Evolutionary conservation across 2,888 invertebrate species (phyloP), one percentile per base, ranked within the genome.

Genomic region (Drepanosiphum platanoidis): DNA sequence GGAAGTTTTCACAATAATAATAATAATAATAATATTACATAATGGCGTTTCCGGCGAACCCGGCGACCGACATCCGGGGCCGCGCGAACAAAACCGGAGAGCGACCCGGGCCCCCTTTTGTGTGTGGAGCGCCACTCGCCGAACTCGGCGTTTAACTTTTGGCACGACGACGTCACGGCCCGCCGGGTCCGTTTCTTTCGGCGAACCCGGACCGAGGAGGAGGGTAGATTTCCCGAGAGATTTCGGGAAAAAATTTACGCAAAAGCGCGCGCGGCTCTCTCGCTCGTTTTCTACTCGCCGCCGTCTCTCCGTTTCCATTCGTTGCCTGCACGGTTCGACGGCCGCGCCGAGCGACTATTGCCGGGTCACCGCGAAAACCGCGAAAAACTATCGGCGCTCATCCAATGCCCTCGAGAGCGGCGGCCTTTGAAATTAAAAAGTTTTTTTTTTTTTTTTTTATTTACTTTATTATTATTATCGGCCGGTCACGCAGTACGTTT

Each of bases 71-170:
- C 77, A 70, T 77, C 68, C 84, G 84, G 74, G 74, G 3, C 46
- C 75, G 3, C 70, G 70, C 61, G 27, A 77, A 77, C 68, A 58
- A 84, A 77, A 77, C 77, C 52, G n/a, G n/a, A 84, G 52, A 84
- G 68, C 84, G 27, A 34, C 46, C 27, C 46, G 58, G 32, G 34
- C 58, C 74, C n/a, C n/a, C 66, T 77, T 84, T 72, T 72, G 42
- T 71, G 34, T 80, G 52, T 68, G 80, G n/a, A 34, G 27, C 39
- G 66, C 36, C 64, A 68, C 27, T 36, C 46, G 18, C 71, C 71
- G 71, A 61, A 77, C 84, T 84, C 68, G 75, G 46, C 74, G 83
- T 83, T 84, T 77, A 84, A 75, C 75, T 84, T 84, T 84, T 66
- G 36, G 75, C 66, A 68, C 36, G 7, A 34, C 22, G 15, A n/a